A percentile compares a stretch with the other conserved stretches of the same genome.
Evolutionary conservation across 2,888 invertebrate genomes (phyloP).

Genomic region (Cryptosula pallasiana): DNA sequence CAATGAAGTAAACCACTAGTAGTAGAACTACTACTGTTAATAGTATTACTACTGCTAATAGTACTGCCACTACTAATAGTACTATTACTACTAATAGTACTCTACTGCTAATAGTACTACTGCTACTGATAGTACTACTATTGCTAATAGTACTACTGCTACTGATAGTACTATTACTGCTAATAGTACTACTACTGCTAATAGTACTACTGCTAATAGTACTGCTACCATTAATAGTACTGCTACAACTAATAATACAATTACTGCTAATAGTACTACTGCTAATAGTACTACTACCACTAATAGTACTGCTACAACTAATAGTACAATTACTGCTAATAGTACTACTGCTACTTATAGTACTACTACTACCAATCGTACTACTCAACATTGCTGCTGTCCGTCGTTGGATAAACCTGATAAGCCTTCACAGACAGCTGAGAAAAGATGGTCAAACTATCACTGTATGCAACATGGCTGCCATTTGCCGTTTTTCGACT

Average conservation of each 20-base stretch:
- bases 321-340: neutral
- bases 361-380: neutral
- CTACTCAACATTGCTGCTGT: neutral
- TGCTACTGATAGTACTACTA: neutral
- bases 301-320: neutral
- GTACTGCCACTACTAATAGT: neutral
- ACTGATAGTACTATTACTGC: neutral
- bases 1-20: too few relatives aligned
- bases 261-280: neutral
- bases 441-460: too few relatives aligned
- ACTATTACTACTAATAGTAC: neutral
- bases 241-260: neutral
- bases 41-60: slow-evolving; percentile 1
- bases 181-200: neutral
- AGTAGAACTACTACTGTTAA: neutral
- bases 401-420: too few relatives aligned
- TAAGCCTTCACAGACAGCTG: too few relatives aligned
- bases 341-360: neutral
- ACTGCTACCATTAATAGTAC: neutral
- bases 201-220: neutral
- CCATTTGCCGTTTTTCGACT: too few relatives aligned
- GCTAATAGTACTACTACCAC: neutral
- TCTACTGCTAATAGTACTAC: slow-evolving; percentile 5
- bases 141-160: neutral
- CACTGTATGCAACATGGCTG: too few relatives aligned